These are phyloP conservation scores for Sylvicola cinctus DNA, from an alignment of 2,888 invertebrate species.

Conservation along the genomic window DNA sequence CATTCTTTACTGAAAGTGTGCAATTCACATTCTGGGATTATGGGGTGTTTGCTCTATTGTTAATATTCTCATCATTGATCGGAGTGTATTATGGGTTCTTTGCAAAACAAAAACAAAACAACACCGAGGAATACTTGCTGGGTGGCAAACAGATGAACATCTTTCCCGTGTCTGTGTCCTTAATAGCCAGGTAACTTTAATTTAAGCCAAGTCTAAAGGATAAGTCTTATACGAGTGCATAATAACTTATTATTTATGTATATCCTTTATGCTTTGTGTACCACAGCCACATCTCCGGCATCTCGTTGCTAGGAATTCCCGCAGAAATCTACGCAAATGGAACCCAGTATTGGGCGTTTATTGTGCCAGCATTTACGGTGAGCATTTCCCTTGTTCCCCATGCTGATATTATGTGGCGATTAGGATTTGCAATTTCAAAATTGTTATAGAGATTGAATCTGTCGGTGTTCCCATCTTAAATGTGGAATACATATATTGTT, in stretches of 20 bases:
- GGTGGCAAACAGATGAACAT: slow-evolving; percentile 52
- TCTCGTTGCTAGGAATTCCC: slow-evolving; percentile 19
- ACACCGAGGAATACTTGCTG: slow-evolving; percentile 45
- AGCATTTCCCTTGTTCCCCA: too few relatives aligned
- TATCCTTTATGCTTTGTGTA: neutral
- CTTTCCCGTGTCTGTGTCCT: slow-evolving; percentile 51
- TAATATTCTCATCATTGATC: slow-evolving; percentile 30
- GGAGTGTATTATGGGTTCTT: slow-evolving; percentile 38
- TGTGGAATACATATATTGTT: too few relatives aligned
- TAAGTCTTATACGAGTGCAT: neutral
- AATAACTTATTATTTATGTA: neutral
- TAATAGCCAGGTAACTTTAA: slow-evolving; percentile 59
- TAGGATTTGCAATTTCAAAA: too few relatives aligned
- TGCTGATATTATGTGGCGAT: slow-evolving; percentile 2
- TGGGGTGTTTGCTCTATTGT: slow-evolving; percentile 28
- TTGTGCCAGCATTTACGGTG: slow-evolving; percentile 19
- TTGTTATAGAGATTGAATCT: too few relatives aligned
- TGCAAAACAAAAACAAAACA: slow-evolving; percentile 30
- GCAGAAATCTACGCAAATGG: slow-evolving; percentile 30
- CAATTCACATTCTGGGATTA: slow-evolving; percentile 24
- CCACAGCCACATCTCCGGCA: slow-evolving; percentile 4
- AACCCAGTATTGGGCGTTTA: slow-evolving; percentile 23
- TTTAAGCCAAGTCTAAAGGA: slow-evolving; percentile 8
- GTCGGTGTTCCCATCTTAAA: too few relatives aligned
- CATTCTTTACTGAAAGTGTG: neutral